Percentiles rank a stretch among this genome's conserved stretches.
Conservation (phyloP, 2,888 invertebrate species). For the Clitarchus hookeri region DNA sequence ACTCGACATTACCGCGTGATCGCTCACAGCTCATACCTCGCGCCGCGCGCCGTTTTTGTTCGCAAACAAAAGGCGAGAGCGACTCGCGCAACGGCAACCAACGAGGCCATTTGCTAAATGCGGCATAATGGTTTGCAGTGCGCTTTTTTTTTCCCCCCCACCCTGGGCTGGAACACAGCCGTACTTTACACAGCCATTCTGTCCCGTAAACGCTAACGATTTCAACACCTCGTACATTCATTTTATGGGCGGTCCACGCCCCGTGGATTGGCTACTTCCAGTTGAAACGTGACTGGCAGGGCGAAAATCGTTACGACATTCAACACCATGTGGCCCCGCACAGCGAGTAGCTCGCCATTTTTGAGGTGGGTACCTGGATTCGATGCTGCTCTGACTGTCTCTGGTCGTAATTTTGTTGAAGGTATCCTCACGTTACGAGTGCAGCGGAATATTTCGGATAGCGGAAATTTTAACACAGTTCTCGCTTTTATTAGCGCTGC, state of each 20-base stretch:
- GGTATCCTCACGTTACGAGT: too few relatives aligned
- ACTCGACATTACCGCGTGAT: conserved; percentile 1
- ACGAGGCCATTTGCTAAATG: conserved; percentile 14
- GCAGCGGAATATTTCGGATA: too few relatives aligned
- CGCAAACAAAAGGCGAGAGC: neutral
- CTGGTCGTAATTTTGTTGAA: neutral
- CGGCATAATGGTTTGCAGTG: neutral
- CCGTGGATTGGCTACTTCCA: neutral
- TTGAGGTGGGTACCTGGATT: neutral
- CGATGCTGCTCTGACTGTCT: too few relatives aligned
- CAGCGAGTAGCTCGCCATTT: neutral
- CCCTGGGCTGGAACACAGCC: neutral
- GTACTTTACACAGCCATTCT: conserved; percentile 8
- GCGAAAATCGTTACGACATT: neutral
- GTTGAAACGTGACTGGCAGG: neutral
- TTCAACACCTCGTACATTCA: neutral
- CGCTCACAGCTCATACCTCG: neutral
- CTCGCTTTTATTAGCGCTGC: too few relatives aligned
- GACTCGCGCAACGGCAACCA: neutral
- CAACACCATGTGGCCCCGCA: neutral
- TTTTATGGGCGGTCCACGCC: neutral
- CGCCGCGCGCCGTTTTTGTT: neutral
- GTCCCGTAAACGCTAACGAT: neutral
- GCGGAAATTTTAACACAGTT: too few relatives aligned
- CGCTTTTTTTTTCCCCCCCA: neutral